phyloP scores from a whole-genome alignment of 2,888 invertebrate genomes.

The Synergus laeviventris region DNA sequence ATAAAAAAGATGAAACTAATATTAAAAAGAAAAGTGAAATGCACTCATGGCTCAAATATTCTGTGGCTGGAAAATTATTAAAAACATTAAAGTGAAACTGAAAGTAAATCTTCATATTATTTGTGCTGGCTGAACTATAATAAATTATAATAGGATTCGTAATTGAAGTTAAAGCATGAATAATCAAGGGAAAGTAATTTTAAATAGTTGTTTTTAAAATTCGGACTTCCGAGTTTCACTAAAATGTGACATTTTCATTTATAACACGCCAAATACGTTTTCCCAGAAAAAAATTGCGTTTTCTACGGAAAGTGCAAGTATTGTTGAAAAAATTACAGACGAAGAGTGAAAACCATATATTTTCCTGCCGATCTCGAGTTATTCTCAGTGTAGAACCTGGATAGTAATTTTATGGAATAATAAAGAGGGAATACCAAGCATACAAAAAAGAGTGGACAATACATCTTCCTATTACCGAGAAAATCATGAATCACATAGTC shows the following conservation, averaged over 20 bases:
- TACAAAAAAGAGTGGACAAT: neutral
- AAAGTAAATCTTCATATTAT: neutral
- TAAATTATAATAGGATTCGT: neutral
- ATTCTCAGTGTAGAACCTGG: neutral
- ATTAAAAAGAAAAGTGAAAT: slow-evolving; percentile 29
- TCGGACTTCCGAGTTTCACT: too few relatives aligned
- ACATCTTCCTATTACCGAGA: neutral
- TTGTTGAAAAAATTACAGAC: neutral
- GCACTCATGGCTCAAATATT: slow-evolving; percentile 13
- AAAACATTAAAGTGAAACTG: neutral
- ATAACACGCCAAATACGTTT: neutral
- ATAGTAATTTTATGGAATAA: neutral
- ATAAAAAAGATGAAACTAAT: neutral
- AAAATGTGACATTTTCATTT: neutral
- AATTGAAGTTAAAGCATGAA: neutral
- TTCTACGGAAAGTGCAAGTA: neutral
- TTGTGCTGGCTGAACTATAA: neutral
- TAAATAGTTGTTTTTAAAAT: too few relatives aligned
- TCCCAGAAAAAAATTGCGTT: neutral
- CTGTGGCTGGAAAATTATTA: neutral
- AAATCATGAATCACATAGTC: neutral
- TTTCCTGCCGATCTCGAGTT: neutral
- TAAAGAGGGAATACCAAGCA: neutral
- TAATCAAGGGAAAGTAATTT: neutral
- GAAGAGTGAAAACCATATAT: neutral